These are phyloP conservation scores for Lamprologus speciosus DNA, from an alignment of 2,113 vertebrate genomes.

Conservation along the genomic window DNA sequence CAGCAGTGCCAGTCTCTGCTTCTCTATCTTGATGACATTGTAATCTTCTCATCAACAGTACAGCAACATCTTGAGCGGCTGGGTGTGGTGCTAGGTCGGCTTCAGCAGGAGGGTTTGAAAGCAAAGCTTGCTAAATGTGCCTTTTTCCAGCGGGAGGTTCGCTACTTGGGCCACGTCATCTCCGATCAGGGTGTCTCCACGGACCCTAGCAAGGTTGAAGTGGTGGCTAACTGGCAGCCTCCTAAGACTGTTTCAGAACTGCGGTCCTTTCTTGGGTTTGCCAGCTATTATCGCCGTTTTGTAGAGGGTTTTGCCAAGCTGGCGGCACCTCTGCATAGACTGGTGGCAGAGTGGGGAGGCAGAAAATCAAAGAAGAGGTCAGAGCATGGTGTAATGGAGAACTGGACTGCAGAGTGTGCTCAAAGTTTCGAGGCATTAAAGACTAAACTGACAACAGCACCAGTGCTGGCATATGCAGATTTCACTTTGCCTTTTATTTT, in stretches of 20 bases:
- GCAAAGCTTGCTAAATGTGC: accelerated
- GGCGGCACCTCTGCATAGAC: too few species aligned
- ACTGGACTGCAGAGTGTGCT: too few species aligned
- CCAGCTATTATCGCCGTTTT: too few species aligned
- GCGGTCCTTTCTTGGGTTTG: too few species aligned
- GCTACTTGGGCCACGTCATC: background rate
- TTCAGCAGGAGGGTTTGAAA: background rate
- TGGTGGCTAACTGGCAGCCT: background rate
- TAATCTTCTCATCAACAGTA: background rate
- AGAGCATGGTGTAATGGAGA: too few species aligned
- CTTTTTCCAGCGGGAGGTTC: background rate
- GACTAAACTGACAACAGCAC: too few species aligned
- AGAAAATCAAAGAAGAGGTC: too few species aligned
- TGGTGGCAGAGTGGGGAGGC: too few species aligned
- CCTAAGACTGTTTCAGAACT: background rate
- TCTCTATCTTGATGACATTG: background rate
- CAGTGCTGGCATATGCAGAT: too few species aligned
- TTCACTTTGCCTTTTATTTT: too few species aligned
- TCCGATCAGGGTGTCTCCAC: background rate
- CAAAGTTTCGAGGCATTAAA: too few species aligned
- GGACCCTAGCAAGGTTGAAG: background rate
- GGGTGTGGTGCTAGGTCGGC: accelerated
- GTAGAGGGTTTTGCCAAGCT: too few species aligned
- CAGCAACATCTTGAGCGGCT: background rate
- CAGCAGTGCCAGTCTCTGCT: background rate